These are phyloP conservation scores for Neoitamus cyanurus DNA, from an alignment of 2,888 invertebrate genomes.

Conservation along the genomic window DNA sequence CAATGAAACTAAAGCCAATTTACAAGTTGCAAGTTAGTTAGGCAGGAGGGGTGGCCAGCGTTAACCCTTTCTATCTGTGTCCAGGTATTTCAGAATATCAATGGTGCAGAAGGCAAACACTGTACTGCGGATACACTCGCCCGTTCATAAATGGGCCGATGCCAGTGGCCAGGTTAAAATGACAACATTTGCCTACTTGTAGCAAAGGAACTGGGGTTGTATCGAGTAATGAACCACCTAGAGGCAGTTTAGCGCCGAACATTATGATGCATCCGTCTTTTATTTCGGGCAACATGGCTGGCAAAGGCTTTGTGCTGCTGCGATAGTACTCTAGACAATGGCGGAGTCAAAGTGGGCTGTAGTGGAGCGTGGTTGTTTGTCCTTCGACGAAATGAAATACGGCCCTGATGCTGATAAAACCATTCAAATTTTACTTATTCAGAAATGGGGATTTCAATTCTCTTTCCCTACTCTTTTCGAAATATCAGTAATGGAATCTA, in stretches of 20 bases:
- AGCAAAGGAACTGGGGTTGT: slow-evolving; percentile 36
- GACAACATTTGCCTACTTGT: slow-evolving; percentile 35
- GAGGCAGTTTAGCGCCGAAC: slow-evolving; percentile 21
- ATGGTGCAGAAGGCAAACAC: slow-evolving; percentile 30
- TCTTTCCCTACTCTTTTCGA: no score
- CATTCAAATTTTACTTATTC: not conserved
- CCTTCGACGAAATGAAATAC: not conserved
- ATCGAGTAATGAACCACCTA: slow-evolving; percentile 27
- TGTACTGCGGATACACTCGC: slow-evolving; percentile 28
- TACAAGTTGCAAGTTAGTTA: slow-evolving; percentile 29
- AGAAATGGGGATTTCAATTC: not conserved
- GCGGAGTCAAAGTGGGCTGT: not conserved
- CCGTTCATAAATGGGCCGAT: slow-evolving; percentile 21
- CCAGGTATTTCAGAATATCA: slow-evolving; percentile 31
- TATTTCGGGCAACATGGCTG: slow-evolving; percentile 25
- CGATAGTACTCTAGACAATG: slow-evolving; percentile 6
- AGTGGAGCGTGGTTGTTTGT: not conserved
- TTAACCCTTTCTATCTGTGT: not conserved
- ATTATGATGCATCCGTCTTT: slow-evolving; percentile 4
- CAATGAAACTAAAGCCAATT: slow-evolving; percentile 42
- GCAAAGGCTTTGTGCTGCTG: not conserved
- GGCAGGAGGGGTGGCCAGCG: not conserved
- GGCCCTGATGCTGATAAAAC: not conserved
- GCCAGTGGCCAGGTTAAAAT: slow-evolving; percentile 23
- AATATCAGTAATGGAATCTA: no score